Evolutionary conservation across 2,888 invertebrate genomes (phyloP), one percentile per base, ranked within the genome.

Genomic region (Rotaria sp.): DNA sequence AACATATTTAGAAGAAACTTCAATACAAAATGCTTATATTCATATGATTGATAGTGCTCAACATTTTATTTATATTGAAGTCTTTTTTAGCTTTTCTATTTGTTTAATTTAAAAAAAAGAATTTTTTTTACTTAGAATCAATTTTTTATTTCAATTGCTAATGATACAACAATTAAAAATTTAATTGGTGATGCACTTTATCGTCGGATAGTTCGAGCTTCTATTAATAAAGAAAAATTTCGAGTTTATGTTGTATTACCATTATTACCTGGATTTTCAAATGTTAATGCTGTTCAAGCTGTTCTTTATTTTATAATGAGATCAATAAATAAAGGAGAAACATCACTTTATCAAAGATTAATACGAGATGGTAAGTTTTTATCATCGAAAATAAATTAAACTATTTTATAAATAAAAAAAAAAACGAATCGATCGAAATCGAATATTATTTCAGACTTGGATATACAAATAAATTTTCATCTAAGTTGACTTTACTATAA

Each of bases 281-380:
- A 96, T 96, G 96, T 0, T 95, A 94, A 38, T 35, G 94, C 96
- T 0, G 93, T 97, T 35, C 95, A 96, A 89, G 96, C 96, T 7
- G 95, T 98, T 89, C 96, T 96, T 0, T 96, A 98, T 90, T 98
- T 97, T 96, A 97, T 97, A 92, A 97, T 97, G 35, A 94, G 94
- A 87, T 97, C 97, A 30, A 96, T 99, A 88, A 95, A 94, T 89
- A 94, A 96, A 89, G 96, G 97, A 38, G 94, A 94, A 87, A 94
- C 95, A 90, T 94, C 96, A 0, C 94, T 87, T 30, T 85, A 57
- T 41, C 41, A 84, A 84, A 38, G 75, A 57, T 57, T 85, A 26
- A 30, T 30, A 84, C 48, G 48, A 45, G 8, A 26, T n/a, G 84
- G 84, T 84, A 50, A 0, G 41, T 55, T 52, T 52, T 52, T 52